Evolutionary conservation across 2,888 invertebrate species (phyloP), one percentile per base, ranked within the genome.

Genomic region (Cosmia pyralina): DNA sequence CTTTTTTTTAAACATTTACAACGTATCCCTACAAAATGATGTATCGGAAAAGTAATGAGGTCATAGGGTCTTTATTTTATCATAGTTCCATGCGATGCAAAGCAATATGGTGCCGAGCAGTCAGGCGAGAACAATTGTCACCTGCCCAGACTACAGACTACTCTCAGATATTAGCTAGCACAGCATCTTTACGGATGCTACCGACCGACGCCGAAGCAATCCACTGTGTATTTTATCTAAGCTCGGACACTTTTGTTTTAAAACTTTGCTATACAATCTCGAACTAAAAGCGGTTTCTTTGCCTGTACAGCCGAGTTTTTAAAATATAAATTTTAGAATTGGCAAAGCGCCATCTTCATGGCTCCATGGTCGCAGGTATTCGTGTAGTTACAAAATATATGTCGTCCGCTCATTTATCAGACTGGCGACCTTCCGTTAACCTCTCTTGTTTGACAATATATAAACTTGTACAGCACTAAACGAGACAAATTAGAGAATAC

Each of bases 91-190:
- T 62, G 53, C 19, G 22, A 53, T 53, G 41, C 34, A 46, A 77
- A 81, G 46, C 50, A 75, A 75, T 75, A 75, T 44, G 50, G 48
- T 57, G 52, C 17, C 22, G 22, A 68, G 22, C 41, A 59, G 57
- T 64, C 50, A 63, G 17, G 53, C 55, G 58, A 48, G 28, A 64
- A 71, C 75, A 76, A 74, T 83, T 79, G 86, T 87, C 86, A 88
- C 87, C 88, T 88, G 85, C 79, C 82, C 81, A 59, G 82, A 77
- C 80, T 77, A 77, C 81, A 57, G 81, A 77, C 78, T 79, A 79
- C 87, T 84, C 82, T 76, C 77, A 82, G 83, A 87, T 89, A 90
- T 90, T 90, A 89, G 81, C 83, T 63, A 58, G 68, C 71, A 85
- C 88, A 63, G 63, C 41, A 80, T 75, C 59, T 90, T 89, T 91